Conservation (phyloP, 1,140 invertebrate species). For the Neelides sp. region DNA sequence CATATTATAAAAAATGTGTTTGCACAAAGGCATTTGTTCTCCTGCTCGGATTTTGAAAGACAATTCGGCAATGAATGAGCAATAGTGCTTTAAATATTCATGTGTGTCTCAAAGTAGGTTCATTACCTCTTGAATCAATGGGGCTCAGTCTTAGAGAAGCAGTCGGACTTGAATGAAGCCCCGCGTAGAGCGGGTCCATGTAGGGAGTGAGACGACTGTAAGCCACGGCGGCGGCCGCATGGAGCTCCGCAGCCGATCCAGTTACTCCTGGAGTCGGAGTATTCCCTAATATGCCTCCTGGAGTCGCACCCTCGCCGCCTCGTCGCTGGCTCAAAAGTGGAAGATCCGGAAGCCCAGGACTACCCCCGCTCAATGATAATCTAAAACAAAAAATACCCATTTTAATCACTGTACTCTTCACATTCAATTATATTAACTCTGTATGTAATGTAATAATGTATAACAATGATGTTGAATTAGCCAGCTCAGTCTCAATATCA, state of each 20-base stretch:
- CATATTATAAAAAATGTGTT: too few relatives aligned
- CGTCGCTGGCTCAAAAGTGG: slow-evolving; percentile 37
- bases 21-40: too few relatives aligned
- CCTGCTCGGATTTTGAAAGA: too few relatives aligned
- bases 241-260: slow-evolving; percentile 30
- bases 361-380: slow-evolving; percentile 30
- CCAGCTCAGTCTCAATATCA: too few relatives aligned
- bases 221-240: slow-evolving; percentile 37
- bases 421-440: too few relatives aligned
- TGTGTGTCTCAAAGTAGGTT: neutral
- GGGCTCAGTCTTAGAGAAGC: slow-evolving; percentile 40
- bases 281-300: slow-evolving; percentile 31
- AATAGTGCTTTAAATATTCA: neutral
- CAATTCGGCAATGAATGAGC: too few relatives aligned
- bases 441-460: too few relatives aligned
- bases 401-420: too few relatives aligned
- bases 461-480: too few relatives aligned
- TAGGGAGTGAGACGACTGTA: slow-evolving; percentile 50
- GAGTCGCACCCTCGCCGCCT: slow-evolving; percentile 18
- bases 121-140: slow-evolving; percentile 36
- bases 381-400: too few relatives aligned
- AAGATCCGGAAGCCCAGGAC: slow-evolving; percentile 35
- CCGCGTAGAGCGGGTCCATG: slow-evolving; percentile 53
- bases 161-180: slow-evolving; percentile 44
- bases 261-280: slow-evolving; percentile 22